phyloP scores from a whole-genome alignment of 2,888 invertebrate genomes.

The Drosophila cracens region DNA sequence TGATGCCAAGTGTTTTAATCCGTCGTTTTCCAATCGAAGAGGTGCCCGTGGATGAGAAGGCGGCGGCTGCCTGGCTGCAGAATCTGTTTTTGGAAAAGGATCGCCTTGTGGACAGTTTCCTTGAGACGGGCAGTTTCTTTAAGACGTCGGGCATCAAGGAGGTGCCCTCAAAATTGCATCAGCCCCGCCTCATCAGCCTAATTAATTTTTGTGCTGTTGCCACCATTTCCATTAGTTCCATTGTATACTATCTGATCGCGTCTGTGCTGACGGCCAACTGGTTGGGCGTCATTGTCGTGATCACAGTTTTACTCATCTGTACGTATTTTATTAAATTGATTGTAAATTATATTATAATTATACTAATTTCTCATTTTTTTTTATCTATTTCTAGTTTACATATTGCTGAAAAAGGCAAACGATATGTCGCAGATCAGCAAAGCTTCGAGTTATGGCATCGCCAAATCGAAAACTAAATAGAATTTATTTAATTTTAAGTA shows the following conservation, averaged over 20 bases:
- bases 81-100: slow-evolving; percentile 93
- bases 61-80: slow-evolving; percentile 92
- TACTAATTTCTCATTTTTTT: neutral
- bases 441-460: slow-evolving; percentile 51
- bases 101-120: slow-evolving; percentile 84
- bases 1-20: slow-evolving; percentile 91
- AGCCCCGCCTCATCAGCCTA: slow-evolving; percentile 88
- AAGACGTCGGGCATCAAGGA: slow-evolving; percentile 89
- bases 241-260: slow-evolving; percentile 44
- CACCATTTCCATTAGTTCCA: slow-evolving; percentile 23
- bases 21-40: slow-evolving; percentile 92
- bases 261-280: slow-evolving; percentile 55
- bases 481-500: neutral
- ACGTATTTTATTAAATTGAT: slow-evolving; percentile 7
- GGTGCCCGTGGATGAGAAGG: slow-evolving; percentile 90
- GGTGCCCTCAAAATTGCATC: slow-evolving; percentile 86
- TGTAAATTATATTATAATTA: neutral
- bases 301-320: slow-evolving; percentile 42
- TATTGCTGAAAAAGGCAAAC: slow-evolving; percentile 41
- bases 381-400: slow-evolving; percentile 37
- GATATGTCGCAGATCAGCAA: slow-evolving; percentile 63
- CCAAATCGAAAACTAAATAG: slow-evolving; percentile 40
- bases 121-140: slow-evolving; percentile 90
- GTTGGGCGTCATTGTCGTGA: slow-evolving; percentile 37
- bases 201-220: slow-evolving; percentile 90